Evolutionary conservation across 1,140 invertebrate genomes (phyloP).

Genomic region (Ceratina australensis): DNA sequence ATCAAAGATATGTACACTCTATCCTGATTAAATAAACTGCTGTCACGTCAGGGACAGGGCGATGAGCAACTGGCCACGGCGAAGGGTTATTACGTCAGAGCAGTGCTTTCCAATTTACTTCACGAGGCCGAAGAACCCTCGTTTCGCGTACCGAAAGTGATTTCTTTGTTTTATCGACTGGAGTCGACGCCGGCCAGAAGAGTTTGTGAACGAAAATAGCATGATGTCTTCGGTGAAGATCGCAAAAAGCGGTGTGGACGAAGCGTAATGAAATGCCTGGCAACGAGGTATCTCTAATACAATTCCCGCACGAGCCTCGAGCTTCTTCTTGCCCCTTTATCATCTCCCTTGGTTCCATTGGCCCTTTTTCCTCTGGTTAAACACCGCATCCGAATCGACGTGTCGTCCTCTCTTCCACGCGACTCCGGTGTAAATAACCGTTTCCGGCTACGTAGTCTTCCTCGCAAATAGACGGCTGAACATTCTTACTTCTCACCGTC

Average conservation of each 20-base stretch:
- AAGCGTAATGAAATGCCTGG: slow-evolving; percentile 59
- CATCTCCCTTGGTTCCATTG: background rate
- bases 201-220: too few species aligned
- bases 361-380: slow-evolving; percentile 14
- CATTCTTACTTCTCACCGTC: slow-evolving; percentile 18
- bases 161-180: slow-evolving; percentile 58
- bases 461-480: slow-evolving; percentile 26
- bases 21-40: slow-evolving; percentile 35
- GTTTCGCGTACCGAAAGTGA: slow-evolving; percentile 40
- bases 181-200: too few species aligned
- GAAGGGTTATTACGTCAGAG: slow-evolving; percentile 4
- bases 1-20: background rate
- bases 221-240: too few species aligned
- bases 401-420: slow-evolving; percentile 17
- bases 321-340: slow-evolving; percentile 21
- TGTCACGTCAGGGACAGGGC: background rate
- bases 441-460: slow-evolving; percentile 4
- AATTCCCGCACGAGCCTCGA: slow-evolving; percentile 15
- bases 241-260: too few species aligned
- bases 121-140: slow-evolving; percentile 25
- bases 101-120: slow-evolving; percentile 58
- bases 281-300: slow-evolving; percentile 60
- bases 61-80: slow-evolving; percentile 19
- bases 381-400: slow-evolving; percentile 21
- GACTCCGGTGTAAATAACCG: slow-evolving; percentile 36